Percentiles rank a stretch among this genome's conserved stretches.
Evolutionary conservation across 2,888 invertebrate genomes (phyloP).

Genomic region (Sphinx pinastri): DNA sequence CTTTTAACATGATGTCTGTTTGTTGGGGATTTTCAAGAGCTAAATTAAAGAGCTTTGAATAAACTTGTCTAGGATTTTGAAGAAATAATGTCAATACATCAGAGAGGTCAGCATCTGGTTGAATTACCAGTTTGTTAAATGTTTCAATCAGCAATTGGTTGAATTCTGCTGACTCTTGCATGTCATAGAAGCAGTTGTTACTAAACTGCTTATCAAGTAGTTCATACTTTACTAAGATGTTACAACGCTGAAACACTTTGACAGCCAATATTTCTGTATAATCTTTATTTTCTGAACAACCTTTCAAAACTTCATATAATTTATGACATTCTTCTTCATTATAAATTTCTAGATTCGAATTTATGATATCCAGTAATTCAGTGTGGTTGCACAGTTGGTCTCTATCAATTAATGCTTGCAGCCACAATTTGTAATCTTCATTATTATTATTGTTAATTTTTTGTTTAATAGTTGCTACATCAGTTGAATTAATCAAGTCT

Average conservation of each 20-base stretch:
- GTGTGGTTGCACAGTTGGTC: constrained; percentile 57
- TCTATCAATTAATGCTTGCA: constrained; percentile 62
- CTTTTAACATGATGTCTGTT: constrained; percentile 63
- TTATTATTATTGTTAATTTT: constrained; percentile 53
- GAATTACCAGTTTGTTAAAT: constrained; percentile 68
- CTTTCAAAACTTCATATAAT: constrained; percentile 50
- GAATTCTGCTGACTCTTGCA: constrained; percentile 52
- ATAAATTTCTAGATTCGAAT: constrained; percentile 51
- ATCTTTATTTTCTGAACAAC: constrained; percentile 45
- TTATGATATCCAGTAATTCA: constrained; percentile 51
- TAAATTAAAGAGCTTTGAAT: constrained; percentile 59
- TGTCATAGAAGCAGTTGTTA: constrained; percentile 54
- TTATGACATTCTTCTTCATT: constrained; percentile 53
- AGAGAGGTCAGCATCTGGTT: constrained; percentile 54
- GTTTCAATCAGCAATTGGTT: constrained; percentile 55
- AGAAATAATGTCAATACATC: constrained; percentile 64
- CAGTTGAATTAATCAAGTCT: constrained; percentile 61
- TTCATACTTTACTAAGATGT: constrained; percentile 48
- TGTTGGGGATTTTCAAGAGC: constrained; percentile 65
- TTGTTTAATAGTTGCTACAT: constrained; percentile 53
- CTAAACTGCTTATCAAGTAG: constrained; percentile 60
- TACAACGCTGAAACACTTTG: constrained; percentile 61
- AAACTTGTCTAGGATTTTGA: constrained; percentile 67
- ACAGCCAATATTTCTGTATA: constrained; percentile 49
- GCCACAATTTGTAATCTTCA: constrained; percentile 58